phyloP scores from a whole-genome alignment of 2,113 vertebrate genomes.

The Burhinus oedicnemus region DNA sequence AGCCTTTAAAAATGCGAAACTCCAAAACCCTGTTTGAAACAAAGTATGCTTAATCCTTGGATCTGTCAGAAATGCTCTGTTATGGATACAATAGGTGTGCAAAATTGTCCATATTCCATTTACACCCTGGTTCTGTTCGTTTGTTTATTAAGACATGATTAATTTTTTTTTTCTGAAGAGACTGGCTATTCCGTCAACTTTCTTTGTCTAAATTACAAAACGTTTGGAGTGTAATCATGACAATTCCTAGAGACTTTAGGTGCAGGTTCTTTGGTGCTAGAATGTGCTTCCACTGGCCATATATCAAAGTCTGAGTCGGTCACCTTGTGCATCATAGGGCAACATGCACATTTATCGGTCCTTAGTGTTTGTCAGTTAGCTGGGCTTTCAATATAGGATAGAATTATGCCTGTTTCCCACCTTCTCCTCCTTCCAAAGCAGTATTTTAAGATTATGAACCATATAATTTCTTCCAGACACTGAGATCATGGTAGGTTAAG shows the following conservation, averaged over 20 bases:
- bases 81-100: not conserved
- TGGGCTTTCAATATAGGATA: conserved; percentile 5
- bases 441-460: conserved; percentile 29
- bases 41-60: not conserved
- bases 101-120: not conserved
- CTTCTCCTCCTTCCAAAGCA: not conserved
- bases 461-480: not conserved
- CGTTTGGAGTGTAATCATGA: not conserved
- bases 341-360: conserved; percentile 5
- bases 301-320: not conserved
- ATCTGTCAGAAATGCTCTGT: not conserved
- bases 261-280: not conserved
- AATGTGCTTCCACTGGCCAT: not conserved
- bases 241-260: not conserved
- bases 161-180: not conserved
- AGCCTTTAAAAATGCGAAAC: not conserved
- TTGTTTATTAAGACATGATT: not conserved
- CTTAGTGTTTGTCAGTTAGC: conserved; percentile 27
- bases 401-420: not conserved
- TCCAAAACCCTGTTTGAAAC: not conserved
- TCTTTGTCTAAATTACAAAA: not conserved
- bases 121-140: not conserved
- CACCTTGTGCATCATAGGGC: conserved; percentile 20
- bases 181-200: not conserved
- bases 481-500: conserved; percentile 4